Evolutionary conservation across 2,797 vertebrate genomes (phyloP), one percentile per base, ranked within the genome.

Genomic region (Sebastes baramenuke): DNA sequence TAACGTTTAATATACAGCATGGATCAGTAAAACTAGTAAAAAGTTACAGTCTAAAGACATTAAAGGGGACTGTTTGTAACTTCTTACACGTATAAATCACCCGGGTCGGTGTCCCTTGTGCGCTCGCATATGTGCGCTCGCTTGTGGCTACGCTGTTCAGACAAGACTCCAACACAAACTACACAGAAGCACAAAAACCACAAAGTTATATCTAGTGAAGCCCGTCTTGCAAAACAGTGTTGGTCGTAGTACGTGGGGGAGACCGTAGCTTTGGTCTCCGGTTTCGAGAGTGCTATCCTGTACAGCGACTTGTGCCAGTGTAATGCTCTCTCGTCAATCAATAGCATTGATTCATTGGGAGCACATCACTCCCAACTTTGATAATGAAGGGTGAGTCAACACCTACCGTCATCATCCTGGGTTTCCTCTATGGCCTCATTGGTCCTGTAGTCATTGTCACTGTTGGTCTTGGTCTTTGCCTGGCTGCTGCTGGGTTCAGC

Each of bases 241-340:
- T 42, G 38, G 38, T 42, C 0, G 2, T 3, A 42, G 36, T 14
- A 6, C 36, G 36, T 0, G 36, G 2, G 2, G 36, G 36, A 38
- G 36, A 38, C 36, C 0, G 0, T 38, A 38, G 36, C 36, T 0
- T 38, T 38, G 36, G 36, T 38, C 36, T 38, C 36, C 0, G 42
- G 42, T 46, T 18, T 46, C 1, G 42, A 46, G 42, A 18, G 42
- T n/a, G 27, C 18, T 32, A 11, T 61, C 29, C 29, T 32, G 59
- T 32, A 1, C 18, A 11, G 27, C 2, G 27, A 32, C 29, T 34
- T 32, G 25, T 30, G 30, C 18, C 59, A 62, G 60, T 16, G 3
- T 46, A 8, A 46, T 18, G 42, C 0, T 46, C 0, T 38, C 14
- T 7, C 27, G 24, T 13, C 38, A 52, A 13, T n/a, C 18, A n/a